Evolutionary conservation across 2,888 invertebrate species (phyloP).

Genomic region (Mythimna ferrago): DNA sequence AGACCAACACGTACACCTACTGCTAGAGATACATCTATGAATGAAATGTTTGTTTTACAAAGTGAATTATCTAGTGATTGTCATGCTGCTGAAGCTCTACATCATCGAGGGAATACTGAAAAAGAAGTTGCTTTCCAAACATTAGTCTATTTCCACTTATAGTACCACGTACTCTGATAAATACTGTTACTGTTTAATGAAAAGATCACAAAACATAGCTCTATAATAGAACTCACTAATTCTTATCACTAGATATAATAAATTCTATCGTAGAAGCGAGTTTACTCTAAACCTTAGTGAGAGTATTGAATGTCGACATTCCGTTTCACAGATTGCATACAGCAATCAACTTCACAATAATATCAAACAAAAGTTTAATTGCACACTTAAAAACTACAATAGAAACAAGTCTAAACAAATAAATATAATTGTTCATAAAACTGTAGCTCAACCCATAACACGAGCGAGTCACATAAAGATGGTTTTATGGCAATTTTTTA

Average conservation of each 20-base stretch:
- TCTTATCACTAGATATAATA: background rate
- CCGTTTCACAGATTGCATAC: background rate
- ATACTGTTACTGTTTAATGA: background rate
- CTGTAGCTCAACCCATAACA: conserved; percentile 3
- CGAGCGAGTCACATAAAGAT: conserved; percentile 32
- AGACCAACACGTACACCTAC: too few species aligned
- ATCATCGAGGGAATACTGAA: background rate
- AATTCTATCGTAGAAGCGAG: background rate
- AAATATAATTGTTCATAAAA: conserved; percentile 28
- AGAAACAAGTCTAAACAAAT: conserved; percentile 9
- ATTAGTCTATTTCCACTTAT: background rate
- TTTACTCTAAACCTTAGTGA: background rate
- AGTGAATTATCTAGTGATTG: conserved; percentile 23
- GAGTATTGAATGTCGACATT: background rate
- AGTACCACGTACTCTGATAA: too few species aligned
- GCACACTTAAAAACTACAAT: background rate
- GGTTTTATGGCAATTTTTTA: conserved; percentile 37
- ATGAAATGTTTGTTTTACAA: conserved; percentile 6
- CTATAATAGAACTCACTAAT: too few species aligned
- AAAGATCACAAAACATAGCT: background rate
- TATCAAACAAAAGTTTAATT: background rate
- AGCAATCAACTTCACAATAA: background rate
- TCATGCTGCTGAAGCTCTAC: background rate
- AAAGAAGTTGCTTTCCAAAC: background rate
- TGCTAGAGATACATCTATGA: background rate